A percentile compares a stretch with the other conserved stretches of the same genome.
phyloP scores from a whole-genome alignment of 1,140 invertebrate genomes.

The Polypedilum vanderplanki region DNA sequence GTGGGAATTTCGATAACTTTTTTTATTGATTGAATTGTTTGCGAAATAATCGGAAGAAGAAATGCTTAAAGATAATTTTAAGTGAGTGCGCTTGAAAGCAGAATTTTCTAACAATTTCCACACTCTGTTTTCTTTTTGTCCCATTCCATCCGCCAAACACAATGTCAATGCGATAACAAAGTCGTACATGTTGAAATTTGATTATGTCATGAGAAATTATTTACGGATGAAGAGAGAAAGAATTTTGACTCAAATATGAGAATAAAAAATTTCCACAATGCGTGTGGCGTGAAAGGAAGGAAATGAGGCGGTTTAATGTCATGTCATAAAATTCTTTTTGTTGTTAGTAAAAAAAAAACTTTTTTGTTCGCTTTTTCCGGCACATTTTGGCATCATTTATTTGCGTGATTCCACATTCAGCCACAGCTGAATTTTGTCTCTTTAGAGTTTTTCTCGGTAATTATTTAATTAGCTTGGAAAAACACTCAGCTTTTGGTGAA shows the following conservation, averaged over 20 bases:
- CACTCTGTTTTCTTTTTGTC: background rate
- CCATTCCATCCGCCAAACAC: background rate
- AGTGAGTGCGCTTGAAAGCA: too few relatives aligned
- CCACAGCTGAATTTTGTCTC: background rate
- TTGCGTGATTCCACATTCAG: background rate
- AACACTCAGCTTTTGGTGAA: background rate
- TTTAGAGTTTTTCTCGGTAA: background rate
- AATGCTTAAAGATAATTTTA: too few relatives aligned
- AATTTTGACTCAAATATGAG: background rate
- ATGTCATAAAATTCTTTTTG: background rate
- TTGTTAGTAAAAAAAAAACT: background rate
- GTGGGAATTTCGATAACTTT: too few relatives aligned
- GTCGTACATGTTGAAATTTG: background rate
- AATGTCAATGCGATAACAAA: background rate
- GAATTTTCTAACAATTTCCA: background rate
- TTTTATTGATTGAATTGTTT: too few relatives aligned
- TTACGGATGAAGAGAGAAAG: background rate
- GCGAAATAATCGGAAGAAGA: too few relatives aligned
- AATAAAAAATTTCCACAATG: background rate
- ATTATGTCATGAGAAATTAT: conserved; percentile 14
- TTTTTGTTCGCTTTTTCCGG: background rate
- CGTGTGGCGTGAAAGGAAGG: background rate
- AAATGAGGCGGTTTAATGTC: background rate
- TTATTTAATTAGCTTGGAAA: background rate
- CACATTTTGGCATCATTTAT: background rate